Percentiles rank a stretch among this genome's conserved stretches.
These are phyloP conservation scores for Dinomys branickii DNA, from an alignment of 2,113 vertebrate genomes.

Conservation along the genomic window DNA sequence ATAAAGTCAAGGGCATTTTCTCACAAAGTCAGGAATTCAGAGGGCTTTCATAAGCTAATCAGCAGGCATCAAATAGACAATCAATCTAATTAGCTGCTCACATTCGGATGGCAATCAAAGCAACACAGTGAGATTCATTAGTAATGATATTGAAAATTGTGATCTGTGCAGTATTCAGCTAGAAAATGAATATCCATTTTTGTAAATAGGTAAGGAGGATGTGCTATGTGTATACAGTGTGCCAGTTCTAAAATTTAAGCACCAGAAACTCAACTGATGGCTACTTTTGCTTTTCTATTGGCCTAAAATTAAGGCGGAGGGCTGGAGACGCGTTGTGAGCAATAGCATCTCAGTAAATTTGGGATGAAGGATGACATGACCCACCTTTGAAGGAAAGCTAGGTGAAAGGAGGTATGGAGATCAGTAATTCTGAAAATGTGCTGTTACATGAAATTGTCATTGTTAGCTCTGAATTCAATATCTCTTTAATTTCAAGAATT, in stretches of 20 bases:
- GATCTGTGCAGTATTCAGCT: slow-evolving; percentile 83
- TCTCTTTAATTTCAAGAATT: background rate
- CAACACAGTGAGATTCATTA: slow-evolving; percentile 86
- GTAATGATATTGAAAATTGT: slow-evolving; percentile 85
- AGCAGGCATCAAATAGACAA: slow-evolving; percentile 89
- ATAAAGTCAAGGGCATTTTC: slow-evolving; percentile 86
- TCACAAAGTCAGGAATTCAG: slow-evolving; percentile 86
- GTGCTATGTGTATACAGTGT: background rate
- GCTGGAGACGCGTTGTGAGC: background rate
- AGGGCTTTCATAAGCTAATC: slow-evolving; percentile 89
- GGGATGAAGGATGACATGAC: background rate
- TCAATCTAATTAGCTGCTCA: slow-evolving; percentile 89
- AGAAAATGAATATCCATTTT: slow-evolving; percentile 72
- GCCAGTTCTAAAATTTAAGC: background rate
- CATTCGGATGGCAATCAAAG: slow-evolving; percentile 87
- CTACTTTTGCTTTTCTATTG: background rate
- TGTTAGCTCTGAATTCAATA: background rate
- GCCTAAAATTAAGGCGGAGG: background rate
- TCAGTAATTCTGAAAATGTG: background rate
- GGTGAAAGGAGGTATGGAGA: background rate
- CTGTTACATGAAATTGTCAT: background rate
- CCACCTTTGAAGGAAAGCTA: background rate
- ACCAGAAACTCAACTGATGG: background rate
- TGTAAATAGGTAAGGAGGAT: slow-evolving; percentile 60
- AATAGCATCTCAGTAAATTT: background rate